These are phyloP conservation scores for Salvelinus alpinus DNA, from an alignment of 2,113 vertebrate species.

Conservation along the genomic window DNA sequence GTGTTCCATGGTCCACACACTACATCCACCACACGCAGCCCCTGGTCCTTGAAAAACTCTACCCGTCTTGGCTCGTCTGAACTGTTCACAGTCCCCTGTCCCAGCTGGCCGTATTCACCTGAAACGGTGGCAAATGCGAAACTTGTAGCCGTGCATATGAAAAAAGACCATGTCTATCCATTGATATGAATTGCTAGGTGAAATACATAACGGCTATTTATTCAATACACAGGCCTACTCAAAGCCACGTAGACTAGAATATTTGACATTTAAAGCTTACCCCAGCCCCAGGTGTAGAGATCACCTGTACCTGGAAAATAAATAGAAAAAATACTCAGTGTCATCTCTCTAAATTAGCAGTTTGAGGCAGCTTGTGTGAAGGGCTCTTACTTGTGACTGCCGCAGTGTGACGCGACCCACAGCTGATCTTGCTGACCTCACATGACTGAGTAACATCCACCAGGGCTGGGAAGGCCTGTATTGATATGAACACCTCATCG, in stretches of 20 bases:
- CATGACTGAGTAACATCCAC: slow-evolving; percentile 79
- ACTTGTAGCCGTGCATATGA: too few relatives aligned
- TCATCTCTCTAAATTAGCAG: background rate
- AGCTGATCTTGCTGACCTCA: slow-evolving; percentile 79
- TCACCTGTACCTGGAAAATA: slow-evolving; percentile 78
- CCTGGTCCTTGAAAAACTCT: slow-evolving; percentile 68
- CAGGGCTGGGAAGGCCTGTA: slow-evolving; percentile 90
- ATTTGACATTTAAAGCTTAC: slow-evolving; percentile 73
- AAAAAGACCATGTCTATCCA: too few relatives aligned
- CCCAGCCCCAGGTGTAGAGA: slow-evolving; percentile 98
- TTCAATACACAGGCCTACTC: background rate
- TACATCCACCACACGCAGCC: slow-evolving; percentile 75
- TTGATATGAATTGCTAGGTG: too few relatives aligned
- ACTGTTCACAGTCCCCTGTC: slow-evolving; percentile 72
- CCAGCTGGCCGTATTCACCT: slow-evolving; percentile 95
- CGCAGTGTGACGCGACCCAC: slow-evolving; percentile 90
- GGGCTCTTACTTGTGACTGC: slow-evolving; percentile 80
- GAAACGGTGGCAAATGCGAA: slow-evolving; percentile 3
- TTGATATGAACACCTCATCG: slow-evolving; percentile 81
- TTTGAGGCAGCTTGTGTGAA: background rate
- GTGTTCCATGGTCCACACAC: slow-evolving; percentile 92
- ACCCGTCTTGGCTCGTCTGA: slow-evolving; percentile 79
- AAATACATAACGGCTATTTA: too few relatives aligned
- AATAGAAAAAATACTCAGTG: slow-evolving; percentile 3
- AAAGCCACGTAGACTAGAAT: background rate